Evolutionary conservation across 2,797 vertebrate species (phyloP), one percentile per base, ranked within the genome.

Genomic region (Sebastolobus altivelis): DNA sequence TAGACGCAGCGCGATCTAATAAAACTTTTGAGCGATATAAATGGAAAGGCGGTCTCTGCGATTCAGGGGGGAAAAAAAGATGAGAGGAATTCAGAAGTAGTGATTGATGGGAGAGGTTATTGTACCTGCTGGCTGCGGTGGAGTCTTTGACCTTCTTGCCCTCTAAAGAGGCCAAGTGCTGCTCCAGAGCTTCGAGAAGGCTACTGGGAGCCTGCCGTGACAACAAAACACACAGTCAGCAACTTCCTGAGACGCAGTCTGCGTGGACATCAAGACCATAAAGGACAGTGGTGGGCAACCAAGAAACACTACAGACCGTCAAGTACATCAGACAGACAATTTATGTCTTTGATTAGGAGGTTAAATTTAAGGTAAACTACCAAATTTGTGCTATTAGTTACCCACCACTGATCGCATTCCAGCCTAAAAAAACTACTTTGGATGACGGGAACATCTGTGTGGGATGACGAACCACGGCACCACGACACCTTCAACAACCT

Each of bases 121-220:
- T 72, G 43, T 93, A 98, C 99, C 99, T 98, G 98, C 98, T 99
- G 90, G 98, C 98, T 89, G 97, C 98, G 54, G 99, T 99, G 70
- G 98, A 99, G 92, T 99, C 99, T 96, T 99, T 99, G 80, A 99
- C 99, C 95, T 99, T 99, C 93, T 99, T 99, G 90, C 99, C 99
- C 95, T 99, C 99, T 92, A 99, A 96, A 88, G 99, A 99, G 92
- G 97, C 99, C 95, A 99, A 96, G 92, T 99, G 99, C 85, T 99
- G 99, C 93, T 99, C 99, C 94, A 99, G 96, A 94, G 99, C 99
- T 96, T 99, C 98, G 71, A 99, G 96, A 80, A 99, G 98, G 95
- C 99, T 99, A 93, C 99, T 99, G 1, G 98, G 99, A 94, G 98
- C 99, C 99, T 99, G 91, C 56, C 66, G 25, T 82, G 83, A 93